These are phyloP conservation scores for Hypocryptadius cinnamomeus DNA, from an alignment of 2,113 vertebrate genomes.

Conservation along the genomic window DNA sequence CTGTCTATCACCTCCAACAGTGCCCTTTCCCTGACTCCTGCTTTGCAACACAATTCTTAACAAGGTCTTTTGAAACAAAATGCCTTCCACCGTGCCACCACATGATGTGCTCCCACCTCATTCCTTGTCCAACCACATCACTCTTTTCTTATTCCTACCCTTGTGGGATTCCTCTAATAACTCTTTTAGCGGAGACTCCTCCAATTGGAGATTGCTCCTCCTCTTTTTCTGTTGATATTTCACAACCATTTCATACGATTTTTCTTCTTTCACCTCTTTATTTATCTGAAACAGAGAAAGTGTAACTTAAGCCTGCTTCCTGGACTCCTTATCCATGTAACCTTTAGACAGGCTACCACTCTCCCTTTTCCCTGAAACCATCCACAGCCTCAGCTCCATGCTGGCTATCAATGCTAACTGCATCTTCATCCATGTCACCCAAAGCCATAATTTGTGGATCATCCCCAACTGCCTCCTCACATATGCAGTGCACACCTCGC, in stretches of 20 bases:
- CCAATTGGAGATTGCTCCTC: background rate
- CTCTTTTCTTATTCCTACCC: background rate
- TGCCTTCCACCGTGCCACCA: background rate
- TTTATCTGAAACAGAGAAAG: background rate
- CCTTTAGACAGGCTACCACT: background rate
- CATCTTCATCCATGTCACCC: background rate
- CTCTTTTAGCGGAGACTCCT: background rate
- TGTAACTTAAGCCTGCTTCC: background rate
- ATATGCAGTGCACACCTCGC: accelerated
- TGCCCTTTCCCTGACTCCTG: background rate
- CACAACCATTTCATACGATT: background rate
- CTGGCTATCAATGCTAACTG: background rate
- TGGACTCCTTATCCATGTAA: background rate
- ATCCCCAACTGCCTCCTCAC: background rate
- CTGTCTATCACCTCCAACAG: background rate
- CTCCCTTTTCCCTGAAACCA: background rate
- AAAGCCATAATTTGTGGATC: background rate
- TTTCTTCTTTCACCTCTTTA: background rate
- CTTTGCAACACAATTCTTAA: background rate
- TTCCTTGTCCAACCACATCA: background rate
- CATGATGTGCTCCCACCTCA: background rate
- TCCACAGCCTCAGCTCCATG: background rate
- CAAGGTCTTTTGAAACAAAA: background rate
- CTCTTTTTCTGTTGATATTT: background rate
- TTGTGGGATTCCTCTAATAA: background rate